Evolutionary conservation across 30 jellyfish, hydroid and myxozoan species (phyloP), one percentile per base, ranked within the genome.

Genomic region (Chrysaora quinquecirrha): DNA sequence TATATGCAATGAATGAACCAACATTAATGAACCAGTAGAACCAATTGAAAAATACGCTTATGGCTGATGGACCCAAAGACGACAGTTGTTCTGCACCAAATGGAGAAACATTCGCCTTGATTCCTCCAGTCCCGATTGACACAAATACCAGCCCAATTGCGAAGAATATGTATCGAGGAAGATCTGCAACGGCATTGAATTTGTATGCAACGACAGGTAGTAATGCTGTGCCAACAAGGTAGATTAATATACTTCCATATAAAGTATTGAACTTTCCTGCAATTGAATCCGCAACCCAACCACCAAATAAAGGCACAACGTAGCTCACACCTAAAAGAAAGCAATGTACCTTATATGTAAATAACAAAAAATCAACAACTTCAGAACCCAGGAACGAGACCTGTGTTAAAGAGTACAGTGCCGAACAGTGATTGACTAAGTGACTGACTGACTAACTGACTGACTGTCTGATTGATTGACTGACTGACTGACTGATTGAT

Each of bases 101-200:
- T 30, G 98, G 90, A 0, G 98, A 66, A 16, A 93, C 96, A 34
- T 76, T 87, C 14, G 98, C 79, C 58, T 93, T 93, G 78, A 93
- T 93, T 7, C 98, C 97, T 24, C 97, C 97, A 43, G 96, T 82
- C 23, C 97, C 98, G 31, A 93, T n/a, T 1, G 98, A 86, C 33
- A 87, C 80, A 28, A 87, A 75, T 68, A 93, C 21, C 75, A 93
- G 67, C 25, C 96, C 68, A 12, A 93, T 52, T 1, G 86, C 97
- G 82, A 93, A 87, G 72, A 80, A 81, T 3, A 81, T 35, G 58
- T 78, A 47, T 24, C 74, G 52, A 9, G 48, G 61, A 4, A 35
- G 30, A 18, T 65, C 35, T 33, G 49, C 14, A 3, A 85, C 70
- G 0, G 34, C 49, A 43, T 24, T 30, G 77, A 20, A 69, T 6